Evolutionary conservation across 2,797 vertebrate genomes (phyloP), one percentile per base, ranked within the genome.

Genomic region (Petrocephalus schoutedeni): DNA sequence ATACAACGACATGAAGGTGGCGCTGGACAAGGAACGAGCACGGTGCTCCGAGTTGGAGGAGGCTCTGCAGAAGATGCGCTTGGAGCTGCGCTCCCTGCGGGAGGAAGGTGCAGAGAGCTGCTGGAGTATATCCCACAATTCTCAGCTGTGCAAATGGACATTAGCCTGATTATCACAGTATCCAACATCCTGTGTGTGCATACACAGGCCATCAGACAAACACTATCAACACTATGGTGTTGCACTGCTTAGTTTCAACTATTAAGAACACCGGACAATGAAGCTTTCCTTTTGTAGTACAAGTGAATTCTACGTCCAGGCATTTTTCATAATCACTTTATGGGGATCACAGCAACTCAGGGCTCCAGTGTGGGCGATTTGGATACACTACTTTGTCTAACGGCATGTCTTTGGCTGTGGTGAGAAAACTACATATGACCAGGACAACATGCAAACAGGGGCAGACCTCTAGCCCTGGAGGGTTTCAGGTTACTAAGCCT

Each of bases 1-100:
- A 94, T 99, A 99, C 96, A 99, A 96, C 90, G 98, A 99, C 94
- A 96, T 99, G 95, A 99, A 99, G 94, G 90, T 94, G 59, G 98
- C 98, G 19, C 95, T 99, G 95, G 98, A 99, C 93, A 99, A 99
- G 94, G 98, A 99, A 94, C 97, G 98, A 5, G 90, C 96, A 49
- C 97, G 97, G 89, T 97, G 96, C 92, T 95, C 97, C 0, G 98
- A 99, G 94, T 95, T 99, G 80, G 98, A 99, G 91, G 98, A 99
- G 1, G 97, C 97, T 61, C 95, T 99, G 89, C 98, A 99, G 95
- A 99, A 99, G 94, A 99, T 98, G 91, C 97, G 98, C 92, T 95
- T 96, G 67, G 98, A 99, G 91, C 96, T 99, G 90, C 95, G 98
- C 88, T 97, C 97, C 9, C 95, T 98, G 90, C 95, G 97, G 90